Evolutionary conservation across 2,888 invertebrate genomes (phyloP).

Genomic region (Drosophila paramelanica): DNA sequence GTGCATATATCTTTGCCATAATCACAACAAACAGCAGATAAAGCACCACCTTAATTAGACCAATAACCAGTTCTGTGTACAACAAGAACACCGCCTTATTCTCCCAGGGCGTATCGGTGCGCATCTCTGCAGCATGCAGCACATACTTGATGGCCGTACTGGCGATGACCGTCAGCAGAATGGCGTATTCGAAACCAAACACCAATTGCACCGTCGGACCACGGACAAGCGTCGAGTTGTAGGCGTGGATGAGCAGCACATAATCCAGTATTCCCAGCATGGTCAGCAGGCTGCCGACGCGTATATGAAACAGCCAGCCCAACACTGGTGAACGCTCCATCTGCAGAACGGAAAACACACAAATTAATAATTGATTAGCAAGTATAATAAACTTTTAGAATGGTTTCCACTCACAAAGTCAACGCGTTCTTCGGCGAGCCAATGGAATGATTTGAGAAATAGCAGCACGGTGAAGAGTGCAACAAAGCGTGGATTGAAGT

Average conservation of each 20-base stretch:
- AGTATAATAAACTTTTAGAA: not conserved
- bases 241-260: conserved; percentile 96
- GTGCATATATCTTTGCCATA: conserved; percentile 98
- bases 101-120: conserved; percentile 97
- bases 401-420: conserved; percentile 93
- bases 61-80: conserved; percentile 98
- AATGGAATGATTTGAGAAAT: conserved; percentile 99
- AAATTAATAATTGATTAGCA: not conserved
- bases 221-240: conserved; percentile 94
- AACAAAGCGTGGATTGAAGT: conserved; percentile 99
- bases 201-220: conserved; percentile 99
- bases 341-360: conserved; percentile 85
- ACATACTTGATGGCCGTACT: conserved; percentile 97
- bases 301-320: conserved; percentile 96
- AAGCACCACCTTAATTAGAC: conserved; percentile 92
- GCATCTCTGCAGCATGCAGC: conserved; percentile 93
- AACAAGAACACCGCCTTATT: conserved; percentile 98
- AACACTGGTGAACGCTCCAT: conserved; percentile 99
- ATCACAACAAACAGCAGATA: conserved; percentile 97
- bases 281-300: conserved; percentile 93
- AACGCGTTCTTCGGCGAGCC: conserved; percentile 99
- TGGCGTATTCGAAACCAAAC: conserved; percentile 99
- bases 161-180: conserved; percentile 95
- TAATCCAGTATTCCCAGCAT: conserved; percentile 93
- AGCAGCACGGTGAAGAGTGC: conserved; percentile 97